phyloP scores from a whole-genome alignment of 2,797 vertebrate genomes.

The Hyperoplus immaculatus region DNA sequence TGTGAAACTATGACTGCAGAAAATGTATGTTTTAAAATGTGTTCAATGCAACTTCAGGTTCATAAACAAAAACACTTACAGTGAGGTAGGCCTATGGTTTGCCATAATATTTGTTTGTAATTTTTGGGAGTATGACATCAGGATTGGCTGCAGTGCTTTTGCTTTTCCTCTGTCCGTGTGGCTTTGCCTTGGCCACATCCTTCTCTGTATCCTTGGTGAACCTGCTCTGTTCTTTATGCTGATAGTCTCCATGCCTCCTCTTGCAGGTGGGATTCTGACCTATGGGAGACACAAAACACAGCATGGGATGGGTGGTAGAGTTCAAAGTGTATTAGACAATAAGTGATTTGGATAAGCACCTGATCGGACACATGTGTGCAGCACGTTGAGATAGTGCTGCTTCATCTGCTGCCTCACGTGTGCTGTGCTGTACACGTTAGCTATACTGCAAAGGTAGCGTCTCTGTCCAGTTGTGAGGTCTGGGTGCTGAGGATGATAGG shows the following conservation, averaged over 20 bases:
- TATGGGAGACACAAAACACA: slow-evolving; percentile 22
- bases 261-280: slow-evolving; percentile 46
- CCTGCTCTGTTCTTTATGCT: slow-evolving; percentile 10
- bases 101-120: slow-evolving; percentile 38
- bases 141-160: slow-evolving; percentile 35
- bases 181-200: slow-evolving; percentile 31
- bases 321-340: background rate
- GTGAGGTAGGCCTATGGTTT: background rate
- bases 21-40: background rate
- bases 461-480: slow-evolving; percentile 80
- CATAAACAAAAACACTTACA: background rate
- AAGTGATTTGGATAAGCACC: slow-evolving; percentile 50
- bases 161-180: slow-evolving; percentile 34
- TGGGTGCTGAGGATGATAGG: slow-evolving; percentile 74
- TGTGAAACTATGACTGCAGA: background rate
- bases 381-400: slow-evolving; percentile 76
- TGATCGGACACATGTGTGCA: slow-evolving; percentile 68
- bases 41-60: background rate
- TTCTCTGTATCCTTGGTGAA: slow-evolving; percentile 39
- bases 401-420: slow-evolving; percentile 82
- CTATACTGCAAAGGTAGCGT: slow-evolving; percentile 80
- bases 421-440: slow-evolving; percentile 81
- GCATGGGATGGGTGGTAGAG: background rate
- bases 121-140: slow-evolving; percentile 65
- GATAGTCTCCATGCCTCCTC: slow-evolving; percentile 37